Evolutionary conservation across 1,140 invertebrate genomes (phyloP), one percentile per base, ranked within the genome.

Genomic region (Prorops nasuta): DNA sequence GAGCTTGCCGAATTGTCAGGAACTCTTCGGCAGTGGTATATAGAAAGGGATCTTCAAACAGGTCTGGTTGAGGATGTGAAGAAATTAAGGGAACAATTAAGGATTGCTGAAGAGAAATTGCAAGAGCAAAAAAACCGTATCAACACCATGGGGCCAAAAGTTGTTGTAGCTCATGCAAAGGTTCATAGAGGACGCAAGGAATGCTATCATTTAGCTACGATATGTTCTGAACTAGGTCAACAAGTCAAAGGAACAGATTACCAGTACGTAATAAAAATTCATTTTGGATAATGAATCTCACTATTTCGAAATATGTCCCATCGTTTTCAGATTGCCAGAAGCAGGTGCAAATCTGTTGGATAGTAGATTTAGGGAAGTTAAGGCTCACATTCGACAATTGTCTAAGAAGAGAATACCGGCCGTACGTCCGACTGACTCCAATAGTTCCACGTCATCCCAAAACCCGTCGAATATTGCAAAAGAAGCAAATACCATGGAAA

Each of bases 1-100:
- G 69, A 76, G 35, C 61, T 77, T 6, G 56, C 66, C 1, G 65
- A 67, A 38, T 66, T 78, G 52, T 70, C 70, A n/a, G 58, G 56
- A 9, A 63, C 54, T 15, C 58, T 77, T 24, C 64, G 66, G 24
- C 61, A 70, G 8, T 75, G 69, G 71, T 64, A 76, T 28, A 55
- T 63, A 34, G 73, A 78, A 34, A 60, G 66, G 20, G 62, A 72
- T 37, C 15, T 70, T 7, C 69, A 76, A 40, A 60, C 51, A 18
- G 49, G 44, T 15, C 31, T 72, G 1, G 52, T 38, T 8, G 42
- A 24, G 2, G 73, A 78, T 41, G 63, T 76, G 0, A 66, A 54
- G 39, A 67, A 63, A 28, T 54, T 77, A 2, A 58, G 59, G 2
- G 60, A 68, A 28, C 61, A 76, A 37, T 44, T 77, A 0, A 65